These are phyloP conservation scores for Neomicropteryx cornuta DNA, from an alignment of 1,140 invertebrate genomes.

Conservation along the genomic window DNA sequence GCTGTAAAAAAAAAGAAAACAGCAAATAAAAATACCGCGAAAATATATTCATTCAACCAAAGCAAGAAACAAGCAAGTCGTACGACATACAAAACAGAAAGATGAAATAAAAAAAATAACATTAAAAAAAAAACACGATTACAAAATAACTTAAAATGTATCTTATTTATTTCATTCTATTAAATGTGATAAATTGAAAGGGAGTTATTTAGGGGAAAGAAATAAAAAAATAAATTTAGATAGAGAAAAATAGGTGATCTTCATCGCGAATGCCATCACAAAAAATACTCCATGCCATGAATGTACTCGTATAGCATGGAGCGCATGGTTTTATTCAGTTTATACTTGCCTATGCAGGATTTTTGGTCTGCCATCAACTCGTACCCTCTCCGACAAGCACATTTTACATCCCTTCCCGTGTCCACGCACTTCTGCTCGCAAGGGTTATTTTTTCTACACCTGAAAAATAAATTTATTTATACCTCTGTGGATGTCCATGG, in stretches of 20 bases:
- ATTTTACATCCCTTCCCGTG: conserved; percentile 46
- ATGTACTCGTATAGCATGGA: too few species aligned
- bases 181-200: not conserved
- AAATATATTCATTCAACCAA: too few species aligned
- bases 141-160: not conserved
- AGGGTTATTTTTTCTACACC: conserved; percentile 48
- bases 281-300: too few species aligned
- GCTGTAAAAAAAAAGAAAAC: too few species aligned
- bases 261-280: too few species aligned
- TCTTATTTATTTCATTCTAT: not conserved
- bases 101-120: too few species aligned
- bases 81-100: too few species aligned
- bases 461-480: conserved; percentile 18
- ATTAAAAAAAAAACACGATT: too few species aligned
- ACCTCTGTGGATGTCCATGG: too few species aligned
- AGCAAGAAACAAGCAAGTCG: too few species aligned
- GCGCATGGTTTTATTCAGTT: conserved; percentile 14
- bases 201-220: not conserved
- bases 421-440: conserved; percentile 56
- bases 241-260: not conserved
- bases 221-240: conserved; percentile 1
- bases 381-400: conserved; percentile 57
- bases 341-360: conserved; percentile 42
- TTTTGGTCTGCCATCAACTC: conserved; percentile 52
- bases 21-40: too few species aligned